Evolutionary conservation across 2,888 invertebrate genomes (phyloP).

Genomic region (Caenorhabditis becei): DNA sequence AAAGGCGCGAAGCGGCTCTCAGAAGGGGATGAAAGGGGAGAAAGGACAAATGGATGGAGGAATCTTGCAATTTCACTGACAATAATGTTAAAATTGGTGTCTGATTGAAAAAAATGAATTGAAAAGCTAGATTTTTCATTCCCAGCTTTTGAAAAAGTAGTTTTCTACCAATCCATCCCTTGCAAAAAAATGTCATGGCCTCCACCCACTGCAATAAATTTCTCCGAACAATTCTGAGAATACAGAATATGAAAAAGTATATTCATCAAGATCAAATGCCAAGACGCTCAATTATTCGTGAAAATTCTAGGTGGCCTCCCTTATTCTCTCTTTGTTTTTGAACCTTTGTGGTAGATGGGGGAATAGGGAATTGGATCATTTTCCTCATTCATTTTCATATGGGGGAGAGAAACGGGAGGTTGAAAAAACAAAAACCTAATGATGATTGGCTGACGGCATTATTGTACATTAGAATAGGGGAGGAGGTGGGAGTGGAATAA

Average conservation of each 20-base stretch:
- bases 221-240: no score
- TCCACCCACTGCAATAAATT: no score
- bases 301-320: background rate
- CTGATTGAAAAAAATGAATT: background rate
- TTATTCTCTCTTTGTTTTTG: background rate
- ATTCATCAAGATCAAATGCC: constrained; percentile 5
- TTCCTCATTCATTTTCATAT: constrained; percentile 36
- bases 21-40: constrained; percentile 39
- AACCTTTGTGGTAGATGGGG: no score
- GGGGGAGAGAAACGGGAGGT: no score
- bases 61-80: no score
- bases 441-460: constrained; percentile 11
- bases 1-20: constrained; percentile 34
- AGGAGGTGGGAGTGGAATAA: constrained; percentile 9
- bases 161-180: no score
- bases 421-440: background rate
- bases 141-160: no score
- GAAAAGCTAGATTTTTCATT: background rate
- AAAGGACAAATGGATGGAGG: background rate
- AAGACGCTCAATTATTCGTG: background rate
- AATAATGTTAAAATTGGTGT: no score
- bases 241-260: background rate
- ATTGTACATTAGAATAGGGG: background rate
- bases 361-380: no score
- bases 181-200: no score